Base-by-base conservation (phyloP, 2,113 vertebrate species). In the Stegastes partitus region DNA sequence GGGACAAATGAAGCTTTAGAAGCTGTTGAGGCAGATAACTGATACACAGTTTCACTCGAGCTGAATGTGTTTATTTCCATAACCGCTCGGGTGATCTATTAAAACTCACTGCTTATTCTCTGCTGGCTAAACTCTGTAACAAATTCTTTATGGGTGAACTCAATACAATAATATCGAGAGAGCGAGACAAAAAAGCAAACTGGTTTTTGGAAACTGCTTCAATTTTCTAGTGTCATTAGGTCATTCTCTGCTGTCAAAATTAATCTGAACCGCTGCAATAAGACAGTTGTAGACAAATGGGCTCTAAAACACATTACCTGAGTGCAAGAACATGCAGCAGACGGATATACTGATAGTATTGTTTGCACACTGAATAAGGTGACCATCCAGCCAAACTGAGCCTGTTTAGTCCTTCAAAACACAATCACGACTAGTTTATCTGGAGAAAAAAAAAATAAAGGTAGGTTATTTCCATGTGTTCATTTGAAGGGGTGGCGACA, bases 21-120 rank as follows among this genome's bases (percentile, higher is more conserved):
- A 62, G 28, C 51, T 19, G 62, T 56, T 84, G 26, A 73, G 72
- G 74, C 70, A 70, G 76, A 68, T 81, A 75, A 75, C 53, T 66
- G 67, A 83, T 83, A 34, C 49, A n/a, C 31, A 15, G 42, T 53
- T 56, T 34, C 79, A 59, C 44, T 82, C 57, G 1, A 80, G 62
- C 82, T 37, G 18, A 73, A 82, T 65, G 59, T 57, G 72, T 76
- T 77, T 78, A 53, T 59, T 71, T 86, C 21, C 63, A 68, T 70
- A 57, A 75, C 22, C 19, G 49, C 19, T 31, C n/a, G 42, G 49
- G 42, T n/a, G 44, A 79, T 82, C 44, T 62, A 62, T 88, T 75
- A 76, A 71, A 75, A 49, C 57, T 18, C 26, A 11, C 26, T 11
- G 11, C 34, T 42, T 9, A 57, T 45, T 59, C 42, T 64, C 44